Base-by-base conservation (phyloP, 2,888 invertebrate genomes). In the Nemoura dubitans region DNA sequence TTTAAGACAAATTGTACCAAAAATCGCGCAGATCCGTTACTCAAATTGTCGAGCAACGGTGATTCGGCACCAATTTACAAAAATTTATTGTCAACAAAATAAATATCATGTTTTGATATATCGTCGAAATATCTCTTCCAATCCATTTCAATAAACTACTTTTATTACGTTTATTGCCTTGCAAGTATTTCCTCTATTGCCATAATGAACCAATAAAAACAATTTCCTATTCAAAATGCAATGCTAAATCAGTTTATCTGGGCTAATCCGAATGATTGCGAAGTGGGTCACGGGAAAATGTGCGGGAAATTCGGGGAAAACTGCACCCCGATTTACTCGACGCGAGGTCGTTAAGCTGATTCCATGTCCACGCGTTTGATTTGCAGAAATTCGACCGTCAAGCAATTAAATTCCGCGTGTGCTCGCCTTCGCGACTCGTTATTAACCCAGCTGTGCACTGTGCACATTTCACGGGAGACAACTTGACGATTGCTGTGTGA, bases 121-220 rank as follows among this genome's bases (percentile, higher is more conserved):
- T 78, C 28, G 14, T 26, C 28, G 78, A 28, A 27, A 78, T 78
- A 27, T 78, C 28, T 21, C 78, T 78, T 28, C 26, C 26, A 28
- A 27, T 78, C 26, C 28, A 78, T 78, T 78, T 26, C 78, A 78
- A 27, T 78, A 78, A 26, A 27, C 27, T 78, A 78, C 2, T 27
- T 78, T 78, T 78, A 78, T 78, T 78, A 27, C 28, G 27, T 27
- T 78, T 78, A 78, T 27, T 78, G 78, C 27, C 10, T 27, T 78
- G 78, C 78, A 78, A 78, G 78, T 78, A 78, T 78, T 78, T 78
- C 78, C 78, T 78, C 26, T 78, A 26, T 78, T 78, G 26, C 78
- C 78, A 78, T 78, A 78, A 78, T 28, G 78, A 78, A 78, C 78
- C 27, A 78, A 78, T 78, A 78, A 78, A 78, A 78, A 26, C 27